Conservation (phyloP, 2,888 invertebrate species). For the Carpatolechia fugitivella region DNA sequence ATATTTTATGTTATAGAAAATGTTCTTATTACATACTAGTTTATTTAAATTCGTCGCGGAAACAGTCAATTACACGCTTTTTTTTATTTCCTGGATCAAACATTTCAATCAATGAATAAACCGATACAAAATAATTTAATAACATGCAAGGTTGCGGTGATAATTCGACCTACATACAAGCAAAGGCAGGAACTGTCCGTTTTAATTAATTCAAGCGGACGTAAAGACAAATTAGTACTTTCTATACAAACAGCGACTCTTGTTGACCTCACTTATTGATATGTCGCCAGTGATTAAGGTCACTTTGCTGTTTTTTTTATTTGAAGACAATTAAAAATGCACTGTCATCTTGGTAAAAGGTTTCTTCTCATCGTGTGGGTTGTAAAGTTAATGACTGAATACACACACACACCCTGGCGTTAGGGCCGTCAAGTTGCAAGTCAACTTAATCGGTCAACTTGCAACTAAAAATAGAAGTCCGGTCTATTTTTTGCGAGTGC, state of each 20-base stretch:
- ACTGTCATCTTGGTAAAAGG: background rate
- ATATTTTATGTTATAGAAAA: no score
- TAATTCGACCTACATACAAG: slow-evolving; percentile 7
- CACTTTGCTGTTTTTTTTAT: background rate
- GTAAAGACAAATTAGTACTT: slow-evolving; percentile 21
- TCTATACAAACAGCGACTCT: slow-evolving; percentile 29
- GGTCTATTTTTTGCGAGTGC: no score
- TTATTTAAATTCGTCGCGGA: no score
- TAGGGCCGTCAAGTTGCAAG: no score
- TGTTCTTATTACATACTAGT: no score
- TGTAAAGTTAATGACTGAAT: no score
- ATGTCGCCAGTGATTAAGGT: slow-evolving; percentile 28
- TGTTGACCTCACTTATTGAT: slow-evolving; percentile 23
- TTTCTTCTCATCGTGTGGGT: no score
- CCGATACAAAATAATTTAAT: background rate
- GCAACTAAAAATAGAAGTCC: no score
- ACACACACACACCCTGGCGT: no score
- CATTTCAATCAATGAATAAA: background rate
- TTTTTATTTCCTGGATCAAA: no score
- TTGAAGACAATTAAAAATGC: background rate
- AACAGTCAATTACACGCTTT: no score
- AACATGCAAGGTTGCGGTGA: slow-evolving; percentile 5
- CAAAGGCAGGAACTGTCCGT: background rate
- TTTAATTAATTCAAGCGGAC: slow-evolving; percentile 20
- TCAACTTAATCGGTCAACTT: no score